Base-by-base conservation (phyloP, 2,797 vertebrate genomes). In the Acomys russatus region DNA sequence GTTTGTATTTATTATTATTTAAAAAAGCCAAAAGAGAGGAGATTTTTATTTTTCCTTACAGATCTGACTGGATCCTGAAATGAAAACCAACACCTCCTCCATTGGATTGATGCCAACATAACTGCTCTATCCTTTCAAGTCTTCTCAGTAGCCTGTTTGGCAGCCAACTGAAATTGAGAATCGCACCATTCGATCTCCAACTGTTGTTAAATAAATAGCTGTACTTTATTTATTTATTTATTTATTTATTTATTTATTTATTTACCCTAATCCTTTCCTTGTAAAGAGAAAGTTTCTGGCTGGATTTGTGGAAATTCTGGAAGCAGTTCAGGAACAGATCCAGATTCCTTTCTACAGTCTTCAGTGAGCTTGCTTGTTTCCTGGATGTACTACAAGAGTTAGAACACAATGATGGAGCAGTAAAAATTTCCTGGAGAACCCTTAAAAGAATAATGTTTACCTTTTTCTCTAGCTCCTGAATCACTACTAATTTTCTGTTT, bases 231-330 rank as follows among this genome's bases (percentile, higher is more conserved):
- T 25, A 74, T 25, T 44, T 74, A 14, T 25, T 44, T 74, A n/a
- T n/a, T n/a, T 44, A 44, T 44, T 22, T 44, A 44, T 70, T 8
- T 70, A 15, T 74, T 18, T 64, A 64, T 64, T 3, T 73, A n/a
- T n/a, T n/a, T n/a, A 44, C 44, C 4, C 44, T 44, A 92, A 70
- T 54, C 90, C 73, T 51, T 38, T 91, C 35, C 22, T 25, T 92
- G 76, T 90, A 83, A 38, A 35, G 38, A 78, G 79, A 51, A 92
- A 85, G 92, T 30, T 73, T 89, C 80, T 95, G 89, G 80, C 63
- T 88, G n/a, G 51, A 64, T 28, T 17, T 28, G 25, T 79, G 49
- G 33, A 80, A 96, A 92, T 54, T 66, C 90, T 95, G 82, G 73
- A 94, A 89, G 64, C 68, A 84, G 78, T 59, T 89, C 90, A 77